phyloP scores from a whole-genome alignment of 2,797 vertebrate genomes.

The Serranus cabrilla region DNA sequence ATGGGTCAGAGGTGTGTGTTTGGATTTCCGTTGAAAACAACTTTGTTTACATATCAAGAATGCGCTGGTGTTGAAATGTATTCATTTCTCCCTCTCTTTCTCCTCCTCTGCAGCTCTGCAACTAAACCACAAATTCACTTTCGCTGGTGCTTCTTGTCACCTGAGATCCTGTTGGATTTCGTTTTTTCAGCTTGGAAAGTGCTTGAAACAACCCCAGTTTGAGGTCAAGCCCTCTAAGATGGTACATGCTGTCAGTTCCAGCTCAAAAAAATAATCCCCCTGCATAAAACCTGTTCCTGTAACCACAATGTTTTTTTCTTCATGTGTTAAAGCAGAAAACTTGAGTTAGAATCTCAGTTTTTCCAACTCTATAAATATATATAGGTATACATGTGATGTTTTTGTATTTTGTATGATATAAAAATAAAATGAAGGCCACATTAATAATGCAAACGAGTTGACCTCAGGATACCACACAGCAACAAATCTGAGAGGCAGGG shows the following conservation, averaged over 20 bases:
- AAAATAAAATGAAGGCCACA: slow-evolving; percentile 22
- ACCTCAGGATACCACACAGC: slow-evolving; percentile 30
- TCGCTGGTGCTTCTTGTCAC: neutral
- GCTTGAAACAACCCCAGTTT: slow-evolving; percentile 7
- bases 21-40: neutral
- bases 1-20: neutral
- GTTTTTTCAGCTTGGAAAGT: neutral
- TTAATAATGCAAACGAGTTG: slow-evolving; percentile 50
- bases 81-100: neutral
- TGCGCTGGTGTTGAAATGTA: neutral
- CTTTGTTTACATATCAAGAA: neutral
- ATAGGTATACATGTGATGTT: neutral
- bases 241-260: slow-evolving; percentile 11
- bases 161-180: neutral
- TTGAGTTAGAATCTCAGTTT: neutral
- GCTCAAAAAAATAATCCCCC: slow-evolving; percentile 7
- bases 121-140: neutral
- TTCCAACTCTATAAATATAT: neutral
- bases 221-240: slow-evolving; percentile 19
- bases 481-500: slow-evolving; percentile 13
- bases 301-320: neutral
- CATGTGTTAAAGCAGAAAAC: neutral
- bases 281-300: neutral
- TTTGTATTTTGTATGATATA: slow-evolving; percentile 23
- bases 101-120: neutral